These are phyloP conservation scores for Anthopleura xanthogrammica DNA, from an alignment of 92 coral and sea anemone species.

Conservation along the genomic window DNA sequence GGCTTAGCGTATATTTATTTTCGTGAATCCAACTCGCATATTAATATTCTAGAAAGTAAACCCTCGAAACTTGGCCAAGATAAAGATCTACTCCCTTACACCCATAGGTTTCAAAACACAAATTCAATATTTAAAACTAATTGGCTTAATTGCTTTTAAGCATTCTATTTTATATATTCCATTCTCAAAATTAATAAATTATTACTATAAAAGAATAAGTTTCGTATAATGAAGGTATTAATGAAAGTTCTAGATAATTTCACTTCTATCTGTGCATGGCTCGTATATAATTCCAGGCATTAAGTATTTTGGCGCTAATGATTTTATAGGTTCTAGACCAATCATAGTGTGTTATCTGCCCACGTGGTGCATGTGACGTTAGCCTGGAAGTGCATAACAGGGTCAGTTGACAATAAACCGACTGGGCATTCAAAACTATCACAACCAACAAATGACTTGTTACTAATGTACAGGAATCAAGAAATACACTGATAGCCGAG, in stretches of 20 bases:
- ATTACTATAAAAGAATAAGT: not conserved
- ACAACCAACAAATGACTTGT: slow-evolving; percentile 16
- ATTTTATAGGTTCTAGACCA: not conserved
- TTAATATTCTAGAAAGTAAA: not conserved
- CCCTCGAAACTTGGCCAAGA: not conserved
- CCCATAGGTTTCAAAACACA: slow-evolving; percentile 2
- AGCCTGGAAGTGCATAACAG: slow-evolving; percentile 15
- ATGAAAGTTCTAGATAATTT: too few species aligned
- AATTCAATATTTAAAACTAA: not conserved
- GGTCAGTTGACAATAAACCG: slow-evolving; percentile 44
- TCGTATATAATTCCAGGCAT: not conserved
- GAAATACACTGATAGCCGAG: not conserved
- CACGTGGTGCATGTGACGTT: slow-evolving; percentile 34
- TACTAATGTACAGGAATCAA: slow-evolving; percentile 14
- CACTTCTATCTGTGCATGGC: too few species aligned
- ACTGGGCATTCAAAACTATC: slow-evolving; percentile 28
- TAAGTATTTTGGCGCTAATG: slow-evolving; percentile 6
- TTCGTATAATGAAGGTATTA: not conserved
- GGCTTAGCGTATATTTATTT: not conserved
- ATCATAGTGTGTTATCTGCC: not conserved
- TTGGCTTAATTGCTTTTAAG: not conserved
- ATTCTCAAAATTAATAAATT: not conserved
- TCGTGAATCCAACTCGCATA: not conserved
- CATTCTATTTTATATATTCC: not conserved
- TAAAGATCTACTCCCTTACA: slow-evolving; percentile 1